phyloP scores from a whole-genome alignment of 1,140 invertebrate species.

The Aradophagus sp. region DNA sequence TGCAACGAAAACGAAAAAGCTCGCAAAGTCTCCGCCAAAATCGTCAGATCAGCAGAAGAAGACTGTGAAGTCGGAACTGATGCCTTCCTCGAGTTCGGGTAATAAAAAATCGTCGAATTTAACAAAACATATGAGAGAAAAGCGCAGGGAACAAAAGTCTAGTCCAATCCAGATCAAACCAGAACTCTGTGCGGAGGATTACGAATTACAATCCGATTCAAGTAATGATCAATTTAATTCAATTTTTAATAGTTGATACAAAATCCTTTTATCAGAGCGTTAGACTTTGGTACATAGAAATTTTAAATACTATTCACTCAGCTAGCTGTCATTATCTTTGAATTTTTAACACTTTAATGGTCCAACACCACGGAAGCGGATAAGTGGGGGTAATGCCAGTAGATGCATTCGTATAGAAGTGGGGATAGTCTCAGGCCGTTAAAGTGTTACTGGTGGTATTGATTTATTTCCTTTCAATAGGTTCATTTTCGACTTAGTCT shows the following conservation, averaged over 20 bases:
- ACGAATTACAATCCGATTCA: slow-evolving; percentile 31
- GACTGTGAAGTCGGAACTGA: slow-evolving; percentile 49
- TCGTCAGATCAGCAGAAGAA: slow-evolving; percentile 53
- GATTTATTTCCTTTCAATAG: too few relatives aligned
- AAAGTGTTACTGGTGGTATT: too few relatives aligned
- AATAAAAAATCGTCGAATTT: slow-evolving; percentile 43
- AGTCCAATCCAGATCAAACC: slow-evolving; percentile 38
- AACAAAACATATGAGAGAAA: slow-evolving; percentile 65
- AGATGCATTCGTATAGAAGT: too few relatives aligned
- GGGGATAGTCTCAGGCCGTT: too few relatives aligned
- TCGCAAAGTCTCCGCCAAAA: slow-evolving; percentile 65
- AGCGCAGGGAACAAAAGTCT: slow-evolving; percentile 57
- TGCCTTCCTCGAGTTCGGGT: slow-evolving; percentile 2
- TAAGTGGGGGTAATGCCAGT: too few relatives aligned
- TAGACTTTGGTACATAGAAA: too few relatives aligned
- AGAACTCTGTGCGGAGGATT: slow-evolving; percentile 34
- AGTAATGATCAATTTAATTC: slow-evolving; percentile 45
- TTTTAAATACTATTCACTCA: too few relatives aligned
- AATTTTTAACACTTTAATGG: too few relatives aligned
- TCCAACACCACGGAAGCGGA: too few relatives aligned
- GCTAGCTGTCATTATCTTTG: too few relatives aligned
- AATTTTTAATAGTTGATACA: not conserved
- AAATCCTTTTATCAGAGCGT: too few relatives aligned
- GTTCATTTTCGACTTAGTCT: too few relatives aligned
- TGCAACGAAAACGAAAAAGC: slow-evolving; percentile 57